Evolutionary conservation across 2,888 invertebrate genomes (phyloP).

Genomic region (Drosophila limbata): DNA sequence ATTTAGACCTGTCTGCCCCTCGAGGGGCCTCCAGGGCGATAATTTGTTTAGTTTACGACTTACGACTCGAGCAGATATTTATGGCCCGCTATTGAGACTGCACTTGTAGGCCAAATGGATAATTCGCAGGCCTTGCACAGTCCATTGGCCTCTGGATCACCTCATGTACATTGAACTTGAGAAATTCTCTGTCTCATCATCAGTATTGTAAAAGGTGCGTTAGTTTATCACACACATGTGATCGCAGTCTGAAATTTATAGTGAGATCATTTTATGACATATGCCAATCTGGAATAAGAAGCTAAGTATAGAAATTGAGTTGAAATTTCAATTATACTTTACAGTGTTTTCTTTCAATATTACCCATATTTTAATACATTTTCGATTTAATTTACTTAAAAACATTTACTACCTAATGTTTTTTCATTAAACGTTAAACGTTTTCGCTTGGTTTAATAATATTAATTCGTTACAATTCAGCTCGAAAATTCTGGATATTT

Average conservation of each 20-base stretch:
- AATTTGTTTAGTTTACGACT: constrained; percentile 68
- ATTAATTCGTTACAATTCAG: too few species aligned
- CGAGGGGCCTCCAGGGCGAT: constrained; percentile 18
- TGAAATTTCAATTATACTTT: not conserved
- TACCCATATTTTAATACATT: too few species aligned
- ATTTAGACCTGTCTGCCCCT: constrained; percentile 23
- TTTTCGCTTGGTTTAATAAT: too few species aligned
- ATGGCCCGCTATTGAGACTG: constrained; percentile 29
- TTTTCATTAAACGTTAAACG: too few species aligned
- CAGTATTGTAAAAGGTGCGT: constrained; percentile 25
- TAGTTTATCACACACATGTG: constrained; percentile 4
- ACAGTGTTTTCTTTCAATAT: too few species aligned
- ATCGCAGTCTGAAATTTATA: not conserved
- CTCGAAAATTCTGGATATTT: too few species aligned
- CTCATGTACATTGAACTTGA: constrained; percentile 62
- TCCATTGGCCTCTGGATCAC: constrained; percentile 41
- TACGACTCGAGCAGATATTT: constrained; percentile 51
- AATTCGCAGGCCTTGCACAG: constrained; percentile 43
- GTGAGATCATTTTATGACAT: not conserved
- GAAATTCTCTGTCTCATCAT: constrained; percentile 8
- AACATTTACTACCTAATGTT: too few species aligned
- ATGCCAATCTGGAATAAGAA: constrained; percentile 10
- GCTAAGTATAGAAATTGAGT: not conserved
- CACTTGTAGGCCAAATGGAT: constrained; percentile 40
- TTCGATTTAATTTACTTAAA: too few species aligned